Base-by-base conservation (phyloP, 1,140 invertebrate species). In the Magallana gigas region DNA sequence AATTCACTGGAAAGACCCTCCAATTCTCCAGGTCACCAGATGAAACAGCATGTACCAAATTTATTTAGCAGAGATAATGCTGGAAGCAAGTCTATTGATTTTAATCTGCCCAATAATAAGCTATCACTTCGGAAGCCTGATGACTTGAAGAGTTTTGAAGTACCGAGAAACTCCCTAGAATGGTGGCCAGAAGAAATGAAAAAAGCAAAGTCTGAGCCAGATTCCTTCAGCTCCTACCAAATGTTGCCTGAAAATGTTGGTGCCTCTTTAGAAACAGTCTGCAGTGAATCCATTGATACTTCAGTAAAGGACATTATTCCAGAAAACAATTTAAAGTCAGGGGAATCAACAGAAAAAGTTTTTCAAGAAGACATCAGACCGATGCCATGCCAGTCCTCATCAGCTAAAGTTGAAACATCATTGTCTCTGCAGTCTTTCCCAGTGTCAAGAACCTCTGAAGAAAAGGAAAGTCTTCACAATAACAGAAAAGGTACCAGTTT, bases 91-190 rank as follows among this genome's bases (percentile, higher is more conserved):
- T 29, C 68, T 76, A 11, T 29, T 12, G 23, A 36, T 9, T 76
- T 29, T 1, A 12, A 76, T 76, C 23, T 29, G 5, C 5, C 1
- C 14, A 29, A 8, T 29, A 9, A 29, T 29, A 18, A 76, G 18
- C 2, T 36, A 29, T 76, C 68, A 29, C 23, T 12, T 76, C 12
- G 9, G 23, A 29, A 76, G 9, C 8, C 68, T 11, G 68, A 76
- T 76, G 23, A 76, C 12, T 29, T 76, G 68, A 76, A 76, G 68
- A 76, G 68, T 76, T 76, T 76, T 76, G 68, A 76, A 29, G 68
- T 76, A 9, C 68, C 68, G 14, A 76, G 68, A 76, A 76, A 76
- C 23, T 76, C 68, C 12, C 23, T 76, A 3, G 68, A 76, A 76
- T 76, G 68, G 68, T 76, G 68, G 68, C 68, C 68, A 11, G 68